Evolutionary conservation across 1,140 invertebrate species (phyloP).

Genomic region (Drosophila repleta): DNA sequence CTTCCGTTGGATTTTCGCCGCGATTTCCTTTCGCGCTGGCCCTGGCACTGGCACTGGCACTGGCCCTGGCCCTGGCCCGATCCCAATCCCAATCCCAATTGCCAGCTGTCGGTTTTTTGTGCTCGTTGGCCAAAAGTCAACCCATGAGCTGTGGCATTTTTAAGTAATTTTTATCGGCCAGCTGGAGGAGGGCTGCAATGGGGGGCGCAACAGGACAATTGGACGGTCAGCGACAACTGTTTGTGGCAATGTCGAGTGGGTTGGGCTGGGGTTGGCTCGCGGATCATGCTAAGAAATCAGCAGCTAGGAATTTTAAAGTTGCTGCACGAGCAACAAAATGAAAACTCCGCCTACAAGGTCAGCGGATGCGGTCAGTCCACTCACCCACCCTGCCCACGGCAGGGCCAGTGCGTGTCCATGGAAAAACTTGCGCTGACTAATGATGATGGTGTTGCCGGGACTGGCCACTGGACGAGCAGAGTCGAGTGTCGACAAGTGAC

Average conservation of each 20-base stretch:
- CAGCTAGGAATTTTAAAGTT: conserved; percentile 57
- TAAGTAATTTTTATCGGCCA: conserved; percentile 83
- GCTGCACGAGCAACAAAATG: conserved; percentile 53
- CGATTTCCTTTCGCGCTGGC: conserved; percentile 65
- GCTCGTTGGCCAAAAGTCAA: conserved; percentile 81
- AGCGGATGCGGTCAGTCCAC: conserved; percentile 50
- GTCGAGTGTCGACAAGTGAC: conserved; percentile 69
- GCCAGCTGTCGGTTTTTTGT: conserved; percentile 51
- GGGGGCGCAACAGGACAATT: neutral
- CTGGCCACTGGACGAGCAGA: neutral
- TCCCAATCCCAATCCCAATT: conserved; percentile 24
- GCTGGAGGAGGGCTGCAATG: conserved; percentile 22
- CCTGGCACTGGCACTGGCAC: neutral
- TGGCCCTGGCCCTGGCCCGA: neutral
- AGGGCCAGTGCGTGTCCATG: conserved; percentile 13
- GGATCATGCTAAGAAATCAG: conserved; percentile 35
- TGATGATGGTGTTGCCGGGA: conserved; percentile 30
- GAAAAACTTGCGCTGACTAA: conserved; percentile 40
- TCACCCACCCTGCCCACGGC: neutral
- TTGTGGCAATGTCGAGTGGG: conserved; percentile 11
- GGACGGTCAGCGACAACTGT: conserved; percentile 9
- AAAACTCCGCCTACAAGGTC: conserved; percentile 51
- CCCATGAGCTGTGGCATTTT: conserved; percentile 83
- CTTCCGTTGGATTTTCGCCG: conserved; percentile 75
- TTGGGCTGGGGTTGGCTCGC: neutral